Conservation (phyloP, 2,113 vertebrate genomes). For the Daboia siamensis region DNA sequence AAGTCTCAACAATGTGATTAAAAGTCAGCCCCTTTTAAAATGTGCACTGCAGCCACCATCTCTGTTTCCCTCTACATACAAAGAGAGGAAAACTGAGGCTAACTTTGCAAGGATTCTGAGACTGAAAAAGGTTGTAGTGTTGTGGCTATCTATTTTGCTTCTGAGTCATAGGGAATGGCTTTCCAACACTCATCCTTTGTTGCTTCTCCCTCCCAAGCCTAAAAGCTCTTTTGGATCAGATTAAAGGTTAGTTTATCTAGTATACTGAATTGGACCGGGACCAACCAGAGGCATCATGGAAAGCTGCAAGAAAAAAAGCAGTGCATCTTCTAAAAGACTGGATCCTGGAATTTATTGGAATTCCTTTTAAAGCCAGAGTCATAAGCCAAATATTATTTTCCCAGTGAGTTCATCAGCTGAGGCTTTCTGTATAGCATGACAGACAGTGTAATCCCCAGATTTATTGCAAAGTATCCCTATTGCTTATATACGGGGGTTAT, state of each 20-base stretch:
- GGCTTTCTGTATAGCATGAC: background rate
- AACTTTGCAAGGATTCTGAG: background rate
- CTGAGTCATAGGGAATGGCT: background rate
- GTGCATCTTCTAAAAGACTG: background rate
- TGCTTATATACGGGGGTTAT: background rate
- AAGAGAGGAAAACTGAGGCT: background rate
- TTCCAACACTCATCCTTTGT: background rate
- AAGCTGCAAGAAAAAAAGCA: background rate
- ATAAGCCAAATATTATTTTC: constrained; percentile 6
- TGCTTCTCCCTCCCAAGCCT: background rate
- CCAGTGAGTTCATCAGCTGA: background rate
- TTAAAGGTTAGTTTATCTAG: background rate
- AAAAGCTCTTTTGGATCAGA: background rate
- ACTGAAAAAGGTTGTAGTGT: background rate
- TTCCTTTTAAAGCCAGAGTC: background rate
- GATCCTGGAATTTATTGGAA: background rate
- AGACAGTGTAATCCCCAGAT: background rate
- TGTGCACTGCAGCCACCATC: background rate
- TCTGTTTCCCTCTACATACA: background rate
- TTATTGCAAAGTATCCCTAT: constrained; percentile 11
- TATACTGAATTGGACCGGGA: background rate
- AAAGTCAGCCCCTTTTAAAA: background rate
- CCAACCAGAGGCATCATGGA: background rate
- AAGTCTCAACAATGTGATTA: background rate
- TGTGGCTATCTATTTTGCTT: background rate